These are phyloP conservation scores for Vipera ursinii DNA, from an alignment of 2,797 vertebrate genomes.

Conservation along the genomic window DNA sequence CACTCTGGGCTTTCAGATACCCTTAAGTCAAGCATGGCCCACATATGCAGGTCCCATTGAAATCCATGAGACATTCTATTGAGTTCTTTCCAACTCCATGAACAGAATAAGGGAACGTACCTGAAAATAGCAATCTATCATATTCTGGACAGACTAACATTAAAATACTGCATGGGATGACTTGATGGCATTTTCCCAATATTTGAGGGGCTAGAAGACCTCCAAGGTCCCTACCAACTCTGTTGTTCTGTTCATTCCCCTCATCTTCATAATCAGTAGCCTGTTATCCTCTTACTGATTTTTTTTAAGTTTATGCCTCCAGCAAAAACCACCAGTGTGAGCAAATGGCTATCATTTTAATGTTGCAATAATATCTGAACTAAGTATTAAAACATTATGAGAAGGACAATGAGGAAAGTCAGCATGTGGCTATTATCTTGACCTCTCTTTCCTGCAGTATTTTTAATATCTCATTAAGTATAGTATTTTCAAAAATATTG, in stretches of 20 bases:
- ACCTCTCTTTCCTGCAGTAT: not conserved
- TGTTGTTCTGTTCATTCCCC: not conserved
- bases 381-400: not conserved
- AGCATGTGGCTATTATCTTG: not conserved
- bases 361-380: not conserved
- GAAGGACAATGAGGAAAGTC: not conserved
- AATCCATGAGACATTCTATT: not conserved
- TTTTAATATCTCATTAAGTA: not conserved
- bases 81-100: not conserved
- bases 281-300: not conserved
- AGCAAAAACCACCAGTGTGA: not conserved
- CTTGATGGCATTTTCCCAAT: too few relatives aligned
- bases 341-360: not conserved
- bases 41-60: not conserved
- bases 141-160: too few relatives aligned
- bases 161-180: too few relatives aligned
- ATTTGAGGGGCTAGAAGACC: too few relatives aligned
- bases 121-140: not conserved
- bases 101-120: not conserved
- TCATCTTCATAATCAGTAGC: not conserved
- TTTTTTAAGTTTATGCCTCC: not conserved
- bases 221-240: too few relatives aligned
- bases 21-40: not conserved
- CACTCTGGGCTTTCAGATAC: constrained; percentile 33
- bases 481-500: not conserved